A percentile compares a stretch with the other conserved stretches of the same genome.
phyloP scores from a whole-genome alignment of 2,797 vertebrate species.

The Dallia pectoralis region DNA sequence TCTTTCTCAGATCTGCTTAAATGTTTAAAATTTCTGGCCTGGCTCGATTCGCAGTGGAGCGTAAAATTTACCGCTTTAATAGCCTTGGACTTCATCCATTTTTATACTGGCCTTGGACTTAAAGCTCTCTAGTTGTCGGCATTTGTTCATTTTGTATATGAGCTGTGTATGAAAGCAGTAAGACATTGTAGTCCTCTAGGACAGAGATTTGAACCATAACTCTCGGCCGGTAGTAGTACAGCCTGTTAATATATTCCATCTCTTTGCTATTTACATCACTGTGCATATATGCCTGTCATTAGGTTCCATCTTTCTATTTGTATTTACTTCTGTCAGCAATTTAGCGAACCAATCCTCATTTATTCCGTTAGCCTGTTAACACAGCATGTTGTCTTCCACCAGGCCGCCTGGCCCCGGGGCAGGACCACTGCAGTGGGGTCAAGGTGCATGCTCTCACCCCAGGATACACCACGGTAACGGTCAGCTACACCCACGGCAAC shows the following conservation, averaged over 20 bases:
- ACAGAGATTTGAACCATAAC: neutral
- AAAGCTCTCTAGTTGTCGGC: conserved; percentile 16
- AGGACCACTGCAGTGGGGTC: conserved; percentile 77
- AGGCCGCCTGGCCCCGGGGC: conserved; percentile 71
- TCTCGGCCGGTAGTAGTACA: neutral
- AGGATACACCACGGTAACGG: conserved; percentile 76
- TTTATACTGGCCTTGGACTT: neutral
- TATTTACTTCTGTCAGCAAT: no score
- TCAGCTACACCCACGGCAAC: conserved; percentile 79
- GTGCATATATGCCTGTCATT: no score
- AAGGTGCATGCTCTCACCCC: conserved; percentile 78
- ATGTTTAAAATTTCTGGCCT: conserved; percentile 30
- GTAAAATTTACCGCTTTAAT: conserved; percentile 19
- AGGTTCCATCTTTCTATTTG: no score
- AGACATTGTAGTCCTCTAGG: neutral
- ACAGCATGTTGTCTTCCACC: conserved; percentile 17
- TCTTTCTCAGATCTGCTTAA: conserved; percentile 18
- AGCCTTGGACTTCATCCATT: conserved; percentile 34
- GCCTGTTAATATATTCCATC: no score
- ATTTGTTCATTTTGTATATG: neutral
- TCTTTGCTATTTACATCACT: no score
- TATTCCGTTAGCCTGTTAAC: no score
- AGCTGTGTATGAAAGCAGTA: neutral
- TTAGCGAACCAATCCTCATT: no score
- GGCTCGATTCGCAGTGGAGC: conserved; percentile 3